phyloP scores from a whole-genome alignment of 2,888 invertebrate genomes.

The Slavum lentiscoides region DNA sequence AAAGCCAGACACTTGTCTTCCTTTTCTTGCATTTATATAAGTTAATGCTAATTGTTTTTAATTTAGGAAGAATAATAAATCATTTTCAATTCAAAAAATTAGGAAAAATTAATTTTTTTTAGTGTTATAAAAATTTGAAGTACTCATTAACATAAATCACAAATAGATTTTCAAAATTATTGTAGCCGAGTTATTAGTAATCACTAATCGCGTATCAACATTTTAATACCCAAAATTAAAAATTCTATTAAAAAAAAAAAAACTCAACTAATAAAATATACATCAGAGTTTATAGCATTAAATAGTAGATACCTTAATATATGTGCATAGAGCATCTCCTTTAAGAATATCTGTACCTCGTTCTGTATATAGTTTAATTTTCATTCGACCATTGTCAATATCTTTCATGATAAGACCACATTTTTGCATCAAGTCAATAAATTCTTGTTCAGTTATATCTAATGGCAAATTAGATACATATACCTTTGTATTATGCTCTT shows the following conservation, averaged over 20 bases:
- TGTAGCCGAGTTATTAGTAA: too few species aligned
- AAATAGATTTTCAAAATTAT: too few species aligned
- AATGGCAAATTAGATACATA: slow-evolving; percentile 91
- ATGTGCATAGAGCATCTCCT: slow-evolving; percentile 95
- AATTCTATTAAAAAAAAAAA: not conserved
- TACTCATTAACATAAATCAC: too few species aligned
- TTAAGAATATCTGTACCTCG: slow-evolving; percentile 75
- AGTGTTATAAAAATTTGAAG: too few species aligned
- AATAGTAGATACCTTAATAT: slow-evolving; percentile 75
- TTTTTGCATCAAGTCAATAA: slow-evolving; percentile 91
- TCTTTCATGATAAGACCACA: slow-evolving; percentile 94
- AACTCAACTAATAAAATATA: not conserved
- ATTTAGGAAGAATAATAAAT: too few species aligned
- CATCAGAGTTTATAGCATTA: not conserved
- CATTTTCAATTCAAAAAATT: too few species aligned
- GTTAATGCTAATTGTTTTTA: too few species aligned
- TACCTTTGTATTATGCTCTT: slow-evolving; percentile 88
- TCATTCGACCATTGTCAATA: slow-evolving; percentile 75
- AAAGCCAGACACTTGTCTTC: too few species aligned
- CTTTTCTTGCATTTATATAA: too few species aligned
- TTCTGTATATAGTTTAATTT: slow-evolving; percentile 89
- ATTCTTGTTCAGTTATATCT: slow-evolving; percentile 86
- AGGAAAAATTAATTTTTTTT: too few species aligned
- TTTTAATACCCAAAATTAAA: too few species aligned
- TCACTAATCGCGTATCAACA: too few species aligned